Percentiles rank a stretch among this genome's conserved stretches.
Evolutionary conservation across 2,888 invertebrate genomes (phyloP).

Genomic region (Brenthis hecate): DNA sequence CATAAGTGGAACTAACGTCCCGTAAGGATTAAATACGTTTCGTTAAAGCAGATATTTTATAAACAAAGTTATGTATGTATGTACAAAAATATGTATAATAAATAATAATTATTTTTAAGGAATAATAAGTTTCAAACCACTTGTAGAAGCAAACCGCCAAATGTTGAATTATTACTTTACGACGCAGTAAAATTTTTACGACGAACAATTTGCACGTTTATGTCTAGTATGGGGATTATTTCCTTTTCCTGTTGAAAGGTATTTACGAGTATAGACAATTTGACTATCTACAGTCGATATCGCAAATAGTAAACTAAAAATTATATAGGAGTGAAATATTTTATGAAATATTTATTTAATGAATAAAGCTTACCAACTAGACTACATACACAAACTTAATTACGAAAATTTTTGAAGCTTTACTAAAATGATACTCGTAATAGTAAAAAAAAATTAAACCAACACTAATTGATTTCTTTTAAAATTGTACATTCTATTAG

Average conservation of each 20-base stretch:
- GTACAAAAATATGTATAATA: too few relatives aligned
- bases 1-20: too few relatives aligned
- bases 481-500: too few relatives aligned
- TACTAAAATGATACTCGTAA: too few relatives aligned
- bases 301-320: not conserved
- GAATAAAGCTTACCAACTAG: too few relatives aligned
- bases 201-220: slow-evolving; percentile 39
- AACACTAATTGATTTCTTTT: too few relatives aligned
- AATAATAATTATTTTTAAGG: not conserved
- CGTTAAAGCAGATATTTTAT: not conserved
- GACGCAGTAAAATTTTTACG: slow-evolving; percentile 40
- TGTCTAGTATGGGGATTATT: slow-evolving; percentile 39
- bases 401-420: too few relatives aligned
- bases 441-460: too few relatives aligned
- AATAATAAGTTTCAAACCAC: slow-evolving; percentile 3
- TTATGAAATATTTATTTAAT: too few relatives aligned
- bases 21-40: too few relatives aligned
- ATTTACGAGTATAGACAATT: not conserved
- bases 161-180: slow-evolving; percentile 32
- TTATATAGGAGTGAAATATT: too few relatives aligned
- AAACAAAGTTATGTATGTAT: not conserved
- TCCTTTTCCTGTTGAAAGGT: slow-evolving; percentile 22
- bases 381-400: too few relatives aligned
- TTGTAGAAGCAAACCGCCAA: slow-evolving; percentile 9
- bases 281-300: not conserved